Conservation (phyloP, 2,113 vertebrate species). For the Grus americana region DNA sequence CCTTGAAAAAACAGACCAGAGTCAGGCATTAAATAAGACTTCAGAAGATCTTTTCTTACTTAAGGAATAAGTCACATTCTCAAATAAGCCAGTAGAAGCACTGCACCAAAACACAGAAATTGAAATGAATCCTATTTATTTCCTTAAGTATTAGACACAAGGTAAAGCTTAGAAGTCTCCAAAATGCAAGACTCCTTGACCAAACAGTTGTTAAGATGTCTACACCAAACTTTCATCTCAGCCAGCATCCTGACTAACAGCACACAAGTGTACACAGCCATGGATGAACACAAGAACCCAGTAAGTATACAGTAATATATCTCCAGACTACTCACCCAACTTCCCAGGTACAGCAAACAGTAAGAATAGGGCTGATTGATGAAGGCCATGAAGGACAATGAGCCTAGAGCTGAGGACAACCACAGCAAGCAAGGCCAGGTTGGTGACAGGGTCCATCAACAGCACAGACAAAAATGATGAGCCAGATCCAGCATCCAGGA, state of each 20-base stretch:
- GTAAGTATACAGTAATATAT: accelerated
- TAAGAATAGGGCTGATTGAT: neutral
- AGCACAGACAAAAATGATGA: neutral
- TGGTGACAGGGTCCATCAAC: neutral
- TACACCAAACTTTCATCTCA: neutral
- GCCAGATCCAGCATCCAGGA: neutral
- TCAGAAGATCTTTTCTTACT: neutral
- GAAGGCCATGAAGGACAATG: neutral
- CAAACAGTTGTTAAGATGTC: neutral
- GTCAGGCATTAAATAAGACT: neutral
- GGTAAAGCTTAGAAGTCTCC: neutral
- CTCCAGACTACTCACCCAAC: neutral
- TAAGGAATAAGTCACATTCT: neutral
- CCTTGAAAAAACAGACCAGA: neutral
- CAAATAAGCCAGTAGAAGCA: neutral
- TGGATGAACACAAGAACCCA: neutral
- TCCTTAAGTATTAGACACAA: neutral
- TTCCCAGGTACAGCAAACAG: neutral
- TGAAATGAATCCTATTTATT: neutral
- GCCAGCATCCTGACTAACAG: neutral
- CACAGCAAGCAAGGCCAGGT: neutral
- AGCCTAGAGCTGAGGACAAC: neutral
- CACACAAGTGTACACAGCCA: neutral
- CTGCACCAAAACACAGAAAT: neutral
- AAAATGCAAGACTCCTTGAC: neutral